Conservation (phyloP, 2,113 vertebrate genomes). For the Desmodus rotundus region DNA sequence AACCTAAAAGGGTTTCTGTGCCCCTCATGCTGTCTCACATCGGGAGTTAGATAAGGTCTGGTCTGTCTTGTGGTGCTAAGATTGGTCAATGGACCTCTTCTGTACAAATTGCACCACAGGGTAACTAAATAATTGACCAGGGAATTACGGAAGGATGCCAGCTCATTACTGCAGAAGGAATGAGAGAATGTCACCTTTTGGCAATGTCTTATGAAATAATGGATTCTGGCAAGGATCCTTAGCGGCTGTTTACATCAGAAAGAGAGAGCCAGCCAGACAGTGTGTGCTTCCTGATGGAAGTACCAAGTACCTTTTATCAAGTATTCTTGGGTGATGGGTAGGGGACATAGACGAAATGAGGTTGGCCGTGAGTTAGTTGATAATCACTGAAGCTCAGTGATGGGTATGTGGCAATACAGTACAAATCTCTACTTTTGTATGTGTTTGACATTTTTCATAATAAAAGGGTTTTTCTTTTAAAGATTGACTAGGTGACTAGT, state of each 20-base stretch:
- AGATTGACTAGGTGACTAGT: not conserved
- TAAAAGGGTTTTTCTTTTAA: not conserved
- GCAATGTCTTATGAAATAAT: not conserved
- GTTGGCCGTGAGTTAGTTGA: not conserved
- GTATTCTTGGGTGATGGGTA: not conserved
- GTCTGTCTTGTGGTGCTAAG: not conserved
- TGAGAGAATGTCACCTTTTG: not conserved
- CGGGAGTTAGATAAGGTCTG: not conserved
- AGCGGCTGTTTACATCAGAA: not conserved
- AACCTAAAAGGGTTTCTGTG: not conserved
- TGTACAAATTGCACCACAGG: not conserved
- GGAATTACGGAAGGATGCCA: not conserved
- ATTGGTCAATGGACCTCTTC: not conserved
- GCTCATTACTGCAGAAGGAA: not conserved
- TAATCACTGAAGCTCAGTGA: not conserved
- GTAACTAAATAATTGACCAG: not conserved
- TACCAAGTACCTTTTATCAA: not conserved
- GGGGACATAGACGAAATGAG: not conserved
- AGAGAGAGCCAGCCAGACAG: not conserved
- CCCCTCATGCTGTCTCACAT: not conserved
- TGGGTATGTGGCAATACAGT: not conserved
- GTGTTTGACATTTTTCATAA: not conserved
- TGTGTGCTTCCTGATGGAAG: not conserved
- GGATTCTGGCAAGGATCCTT: not conserved
- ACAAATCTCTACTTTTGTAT: not conserved